Evolutionary conservation across 2,797 vertebrate genomes (phyloP).

Genomic region (Anabacerthia variegaticeps): DNA sequence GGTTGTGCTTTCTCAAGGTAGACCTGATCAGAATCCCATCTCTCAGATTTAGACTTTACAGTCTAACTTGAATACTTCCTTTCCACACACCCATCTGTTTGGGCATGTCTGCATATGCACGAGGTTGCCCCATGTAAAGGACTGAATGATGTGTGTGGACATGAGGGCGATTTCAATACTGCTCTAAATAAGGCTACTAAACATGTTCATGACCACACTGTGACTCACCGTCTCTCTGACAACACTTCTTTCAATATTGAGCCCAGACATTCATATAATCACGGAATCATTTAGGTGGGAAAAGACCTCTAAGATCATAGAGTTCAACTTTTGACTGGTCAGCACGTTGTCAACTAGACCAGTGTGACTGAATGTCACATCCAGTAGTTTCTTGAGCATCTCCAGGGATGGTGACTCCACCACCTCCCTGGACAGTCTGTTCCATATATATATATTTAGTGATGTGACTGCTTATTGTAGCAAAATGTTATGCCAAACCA

Average conservation of each 20-base stretch:
- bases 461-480: background rate
- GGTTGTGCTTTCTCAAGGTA: background rate
- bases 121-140: background rate
- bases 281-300: background rate
- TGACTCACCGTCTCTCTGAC: background rate
- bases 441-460: background rate
- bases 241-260: background rate
- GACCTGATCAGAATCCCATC: background rate
- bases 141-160: accelerated
- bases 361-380: background rate
- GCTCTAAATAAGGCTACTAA: background rate
- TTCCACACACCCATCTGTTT: background rate
- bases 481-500: background rate
- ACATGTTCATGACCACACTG: background rate
- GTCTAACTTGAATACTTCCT: background rate
- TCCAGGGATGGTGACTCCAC: no score
- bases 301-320: background rate
- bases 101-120: background rate
- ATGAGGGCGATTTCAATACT: background rate
- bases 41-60: background rate
- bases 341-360: background rate
- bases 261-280: background rate
- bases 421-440: no score
- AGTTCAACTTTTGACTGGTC: background rate
- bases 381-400: no score